Evolutionary conservation across 1,140 invertebrate genomes (phyloP).

Genomic region (Sesamia nonagrioides): DNA sequence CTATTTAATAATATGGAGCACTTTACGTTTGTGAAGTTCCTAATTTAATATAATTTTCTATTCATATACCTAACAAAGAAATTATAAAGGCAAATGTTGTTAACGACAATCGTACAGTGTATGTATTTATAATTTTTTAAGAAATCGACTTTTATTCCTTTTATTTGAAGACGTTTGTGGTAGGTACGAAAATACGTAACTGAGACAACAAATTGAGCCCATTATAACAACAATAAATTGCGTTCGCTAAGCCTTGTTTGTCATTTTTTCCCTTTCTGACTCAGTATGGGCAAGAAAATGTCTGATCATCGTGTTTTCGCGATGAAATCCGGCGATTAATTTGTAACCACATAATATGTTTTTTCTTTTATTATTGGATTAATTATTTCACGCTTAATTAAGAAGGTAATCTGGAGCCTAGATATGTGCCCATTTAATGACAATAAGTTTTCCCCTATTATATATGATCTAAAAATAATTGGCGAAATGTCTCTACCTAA

Average conservation of each 20-base stretch:
- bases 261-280: not conserved
- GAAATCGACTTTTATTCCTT: not conserved
- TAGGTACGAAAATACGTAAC: not conserved
- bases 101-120: not conserved
- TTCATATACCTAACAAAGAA: too few relatives aligned
- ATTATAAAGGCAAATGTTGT: not conserved
- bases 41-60: too few relatives aligned
- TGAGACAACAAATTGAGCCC: conserved; percentile 2
- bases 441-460: too few relatives aligned
- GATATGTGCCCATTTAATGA: too few relatives aligned
- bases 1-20: too few relatives aligned
- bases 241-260: conserved; percentile 33
- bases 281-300: not conserved
- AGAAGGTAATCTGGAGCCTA: too few relatives aligned
- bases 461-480: too few relatives aligned
- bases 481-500: too few relatives aligned
- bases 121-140: not conserved
- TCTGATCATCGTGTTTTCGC: not conserved
- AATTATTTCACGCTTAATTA: too few relatives aligned
- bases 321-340: not conserved
- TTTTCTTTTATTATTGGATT: too few relatives aligned
- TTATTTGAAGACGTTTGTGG: not conserved
- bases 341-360: not conserved
- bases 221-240: conserved; percentile 27
- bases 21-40: too few relatives aligned